Evolutionary conservation across 2,888 invertebrate species (phyloP).

Genomic region (Morinoia aosen): DNA sequence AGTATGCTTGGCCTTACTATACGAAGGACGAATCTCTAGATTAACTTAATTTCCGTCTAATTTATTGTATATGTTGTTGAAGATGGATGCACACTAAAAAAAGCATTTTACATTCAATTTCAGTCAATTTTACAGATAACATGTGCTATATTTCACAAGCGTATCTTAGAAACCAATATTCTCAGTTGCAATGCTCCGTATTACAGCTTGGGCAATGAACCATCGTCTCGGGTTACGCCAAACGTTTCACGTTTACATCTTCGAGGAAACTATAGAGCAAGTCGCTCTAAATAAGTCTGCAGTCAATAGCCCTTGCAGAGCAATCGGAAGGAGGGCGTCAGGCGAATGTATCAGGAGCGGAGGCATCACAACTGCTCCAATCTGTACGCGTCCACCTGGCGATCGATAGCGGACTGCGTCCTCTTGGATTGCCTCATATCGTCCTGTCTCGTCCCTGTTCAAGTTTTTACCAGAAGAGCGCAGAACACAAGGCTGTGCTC

Average conservation of each 20-base stretch:
- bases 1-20: too few relatives aligned
- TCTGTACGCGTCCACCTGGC: conserved; percentile 19
- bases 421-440: neutral
- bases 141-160: neutral
- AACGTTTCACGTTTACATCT: neutral
- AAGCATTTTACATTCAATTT: neutral
- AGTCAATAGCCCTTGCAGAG: neutral
- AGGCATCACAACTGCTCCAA: conserved; percentile 41
- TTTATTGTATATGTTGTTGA: neutral
- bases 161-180: neutral
- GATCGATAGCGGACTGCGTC: conserved; percentile 29
- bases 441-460: neutral
- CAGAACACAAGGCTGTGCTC: neutral
- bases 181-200: neutral
- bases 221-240: neutral
- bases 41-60: neutral
- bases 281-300: neutral
- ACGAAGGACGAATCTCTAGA: too few relatives aligned
- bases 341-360: neutral
- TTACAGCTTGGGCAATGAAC: neutral
- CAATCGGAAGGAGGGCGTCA: neutral
- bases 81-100: neutral
- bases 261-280: neutral
- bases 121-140: neutral
- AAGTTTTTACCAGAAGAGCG: neutral